Percentiles rank a stretch among this genome's conserved stretches.
These are phyloP conservation scores for Frankliniella fusca DNA, from an alignment of 2,888 invertebrate species.

Conservation along the genomic window DNA sequence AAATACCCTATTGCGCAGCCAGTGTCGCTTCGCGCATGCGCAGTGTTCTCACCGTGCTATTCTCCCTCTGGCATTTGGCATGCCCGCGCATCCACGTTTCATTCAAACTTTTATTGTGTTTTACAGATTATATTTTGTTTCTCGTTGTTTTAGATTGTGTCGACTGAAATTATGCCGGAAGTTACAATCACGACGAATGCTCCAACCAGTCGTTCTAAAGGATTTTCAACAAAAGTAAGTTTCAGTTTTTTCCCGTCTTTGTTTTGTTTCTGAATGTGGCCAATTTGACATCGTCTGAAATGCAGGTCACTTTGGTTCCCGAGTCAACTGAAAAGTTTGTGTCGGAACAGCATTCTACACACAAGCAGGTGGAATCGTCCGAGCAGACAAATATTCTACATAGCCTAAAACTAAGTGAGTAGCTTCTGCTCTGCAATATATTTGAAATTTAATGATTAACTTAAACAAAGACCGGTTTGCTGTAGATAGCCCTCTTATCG, in stretches of 20 bases:
- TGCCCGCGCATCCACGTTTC: too few relatives aligned
- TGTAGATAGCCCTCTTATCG: too few relatives aligned
- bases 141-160: not conserved
- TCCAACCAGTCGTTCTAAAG: not conserved
- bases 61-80: too few relatives aligned
- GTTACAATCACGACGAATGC: not conserved
- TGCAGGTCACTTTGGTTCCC: not conserved
- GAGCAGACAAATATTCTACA: not conserved
- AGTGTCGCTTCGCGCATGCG: too few relatives aligned
- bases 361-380: not conserved
- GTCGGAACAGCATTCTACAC: not conserved
- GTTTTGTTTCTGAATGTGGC: not conserved
- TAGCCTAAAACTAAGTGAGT: constrained; percentile 1
- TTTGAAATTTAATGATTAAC: too few relatives aligned
- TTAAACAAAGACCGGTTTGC: too few relatives aligned
- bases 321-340: not conserved
- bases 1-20: too few relatives aligned
- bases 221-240: not conserved
- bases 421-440: not conserved
- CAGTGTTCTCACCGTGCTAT: too few relatives aligned
- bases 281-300: not conserved
- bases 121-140: not conserved
- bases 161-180: not conserved
- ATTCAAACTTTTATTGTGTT: too few relatives aligned
- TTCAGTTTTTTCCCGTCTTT: not conserved